Evolutionary conservation across 1,140 invertebrate genomes (phyloP).

Genomic region (Cyphomyrmex costatus): DNA sequence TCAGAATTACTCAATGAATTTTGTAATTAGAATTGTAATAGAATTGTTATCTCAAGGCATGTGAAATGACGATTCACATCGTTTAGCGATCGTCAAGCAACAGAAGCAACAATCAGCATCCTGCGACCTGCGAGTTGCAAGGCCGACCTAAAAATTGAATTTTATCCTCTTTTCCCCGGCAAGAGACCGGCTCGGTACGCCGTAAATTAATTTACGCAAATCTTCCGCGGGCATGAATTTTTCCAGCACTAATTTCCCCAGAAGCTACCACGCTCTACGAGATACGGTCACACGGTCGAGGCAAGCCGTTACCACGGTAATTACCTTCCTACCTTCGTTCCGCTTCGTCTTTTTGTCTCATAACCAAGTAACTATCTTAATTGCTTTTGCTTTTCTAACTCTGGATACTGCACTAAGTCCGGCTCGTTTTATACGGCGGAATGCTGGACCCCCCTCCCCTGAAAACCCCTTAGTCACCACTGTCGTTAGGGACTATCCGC

Average conservation of each 20-base stretch:
- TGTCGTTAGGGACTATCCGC: constrained; percentile 38
- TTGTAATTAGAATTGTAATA: neutral
- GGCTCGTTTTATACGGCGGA: constrained; percentile 47
- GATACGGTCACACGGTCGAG: constrained; percentile 72
- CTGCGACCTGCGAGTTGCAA: constrained; percentile 23
- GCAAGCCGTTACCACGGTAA: constrained; percentile 82
- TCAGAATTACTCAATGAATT: neutral
- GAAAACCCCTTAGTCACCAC: constrained; percentile 5
- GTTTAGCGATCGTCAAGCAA: neutral
- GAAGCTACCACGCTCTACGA: constrained; percentile 72
- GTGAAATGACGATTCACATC: neutral
- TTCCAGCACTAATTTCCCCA: constrained; percentile 80
- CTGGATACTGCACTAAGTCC: constrained; percentile 67
- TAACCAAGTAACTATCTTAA: constrained; percentile 83
- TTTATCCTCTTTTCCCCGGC: constrained; percentile 64
- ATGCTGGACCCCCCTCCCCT: neutral
- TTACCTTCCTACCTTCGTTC: constrained; percentile 81
- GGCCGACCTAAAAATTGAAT: constrained; percentile 78
- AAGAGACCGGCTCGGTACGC: constrained; percentile 65
- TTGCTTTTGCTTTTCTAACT: constrained; percentile 80
- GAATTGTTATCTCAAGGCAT: neutral
- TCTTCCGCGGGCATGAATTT: constrained; percentile 82
- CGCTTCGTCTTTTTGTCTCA: constrained; percentile 80
- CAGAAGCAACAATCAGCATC: constrained; percentile 19
- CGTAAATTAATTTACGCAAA: constrained; percentile 84